Evolutionary conservation across 64 coral and sea anemone species (phyloP).

Genomic region (Dendronephthya gigantea): DNA sequence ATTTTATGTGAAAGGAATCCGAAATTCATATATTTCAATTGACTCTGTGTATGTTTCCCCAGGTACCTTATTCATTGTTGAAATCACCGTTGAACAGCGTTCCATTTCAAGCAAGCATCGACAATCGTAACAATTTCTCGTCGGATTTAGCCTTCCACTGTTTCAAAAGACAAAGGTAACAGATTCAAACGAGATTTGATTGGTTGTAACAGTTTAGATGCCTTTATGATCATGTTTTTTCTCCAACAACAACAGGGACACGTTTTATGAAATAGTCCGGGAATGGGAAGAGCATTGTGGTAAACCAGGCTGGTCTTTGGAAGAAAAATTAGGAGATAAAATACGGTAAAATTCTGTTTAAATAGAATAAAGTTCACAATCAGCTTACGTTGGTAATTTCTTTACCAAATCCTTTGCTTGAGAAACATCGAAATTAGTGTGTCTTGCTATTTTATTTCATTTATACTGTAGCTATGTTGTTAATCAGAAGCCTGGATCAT

Average conservation of each 20-base stretch:
- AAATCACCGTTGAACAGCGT: slow-evolving; percentile 83
- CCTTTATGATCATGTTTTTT: neutral
- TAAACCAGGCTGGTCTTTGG: slow-evolving; percentile 65
- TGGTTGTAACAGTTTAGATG: neutral
- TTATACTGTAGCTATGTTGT: slow-evolving; percentile 52
- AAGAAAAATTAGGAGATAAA: slow-evolving; percentile 80
- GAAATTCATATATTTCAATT: too few relatives aligned
- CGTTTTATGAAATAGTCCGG: slow-evolving; percentile 87
- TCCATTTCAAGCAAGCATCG: slow-evolving; percentile 80
- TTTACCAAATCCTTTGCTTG: too few relatives aligned
- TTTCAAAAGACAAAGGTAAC: slow-evolving; percentile 93
- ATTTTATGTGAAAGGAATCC: neutral
- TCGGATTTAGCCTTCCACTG: slow-evolving; percentile 81
- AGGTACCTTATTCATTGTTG: slow-evolving; percentile 36
- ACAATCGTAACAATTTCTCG: slow-evolving; percentile 86
- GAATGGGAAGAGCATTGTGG: slow-evolving; percentile 80
- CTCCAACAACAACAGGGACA: slow-evolving; percentile 32
- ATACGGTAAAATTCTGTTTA: slow-evolving; percentile 57
- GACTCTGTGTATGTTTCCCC: neutral
- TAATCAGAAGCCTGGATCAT: slow-evolving; percentile 76
- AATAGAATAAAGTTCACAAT: too few relatives aligned
- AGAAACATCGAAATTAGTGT: too few relatives aligned
- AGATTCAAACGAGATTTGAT: neutral
- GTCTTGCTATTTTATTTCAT: neutral
- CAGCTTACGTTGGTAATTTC: too few relatives aligned